Evolutionary conservation across 2,797 vertebrate species (phyloP).

Genomic region (Tragopan temminckii): DNA sequence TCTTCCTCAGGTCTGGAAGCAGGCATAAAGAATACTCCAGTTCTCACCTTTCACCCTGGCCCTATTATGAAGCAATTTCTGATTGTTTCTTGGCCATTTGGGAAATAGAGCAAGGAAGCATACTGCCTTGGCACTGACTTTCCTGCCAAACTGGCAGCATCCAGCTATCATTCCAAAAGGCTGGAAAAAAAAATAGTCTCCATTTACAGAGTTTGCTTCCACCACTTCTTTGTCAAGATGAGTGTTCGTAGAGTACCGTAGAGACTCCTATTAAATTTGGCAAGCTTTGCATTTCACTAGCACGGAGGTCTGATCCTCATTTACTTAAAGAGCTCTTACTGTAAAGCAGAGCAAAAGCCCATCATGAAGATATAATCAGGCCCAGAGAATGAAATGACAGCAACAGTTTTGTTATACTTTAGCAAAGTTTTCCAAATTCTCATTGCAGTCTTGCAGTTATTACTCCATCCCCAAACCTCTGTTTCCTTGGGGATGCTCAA

Average conservation of each 20-base stretch:
- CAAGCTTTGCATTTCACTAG: neutral
- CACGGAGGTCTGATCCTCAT: slow-evolving; percentile 44
- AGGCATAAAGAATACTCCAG: slow-evolving; percentile 61
- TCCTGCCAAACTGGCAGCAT: neutral
- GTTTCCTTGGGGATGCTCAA: slow-evolving; percentile 57
- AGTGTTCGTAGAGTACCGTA: neutral
- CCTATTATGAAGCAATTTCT: slow-evolving; percentile 13
- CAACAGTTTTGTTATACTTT: neutral
- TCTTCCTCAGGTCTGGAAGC: slow-evolving; percentile 77
- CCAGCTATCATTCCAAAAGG: neutral
- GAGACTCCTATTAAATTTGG: neutral
- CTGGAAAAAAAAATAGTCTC: neutral
- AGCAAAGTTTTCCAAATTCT: slow-evolving; percentile 50
- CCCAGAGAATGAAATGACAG: slow-evolving; percentile 36
- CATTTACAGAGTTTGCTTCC: neutral
- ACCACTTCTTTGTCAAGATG: neutral
- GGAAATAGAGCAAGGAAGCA: neutral
- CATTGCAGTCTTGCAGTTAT: slow-evolving; percentile 26
- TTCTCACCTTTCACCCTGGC: slow-evolving; percentile 62
- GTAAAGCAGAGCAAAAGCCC: neutral
- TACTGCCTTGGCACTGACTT: neutral
- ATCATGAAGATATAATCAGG: slow-evolving; percentile 8
- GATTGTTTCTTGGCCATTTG: slow-evolving; percentile 24
- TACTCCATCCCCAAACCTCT: slow-evolving; percentile 44
- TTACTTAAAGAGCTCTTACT: neutral